A percentile compares a stretch with the other conserved stretches of the same genome.
Conservation (phyloP, 2,113 vertebrate genomes). For the Chiloscyllium plagiosum region DNA sequence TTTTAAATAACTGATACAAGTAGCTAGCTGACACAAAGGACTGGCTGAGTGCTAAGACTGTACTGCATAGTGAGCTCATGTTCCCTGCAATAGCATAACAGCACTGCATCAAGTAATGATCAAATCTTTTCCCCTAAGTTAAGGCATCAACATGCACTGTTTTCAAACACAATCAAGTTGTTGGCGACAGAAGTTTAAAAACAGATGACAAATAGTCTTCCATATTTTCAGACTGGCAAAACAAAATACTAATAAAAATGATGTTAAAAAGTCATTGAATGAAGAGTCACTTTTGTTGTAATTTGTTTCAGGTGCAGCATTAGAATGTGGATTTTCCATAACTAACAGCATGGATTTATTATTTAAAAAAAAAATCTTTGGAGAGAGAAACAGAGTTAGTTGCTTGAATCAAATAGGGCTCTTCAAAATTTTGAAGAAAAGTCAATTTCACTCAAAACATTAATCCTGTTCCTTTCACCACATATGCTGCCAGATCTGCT, state of each 20-base stretch:
- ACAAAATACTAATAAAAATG: not conserved
- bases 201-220: not conserved
- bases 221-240: not conserved
- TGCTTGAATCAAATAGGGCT: no score
- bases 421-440: no score
- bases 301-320: not conserved
- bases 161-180: not conserved
- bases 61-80: not conserved
- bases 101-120: not conserved
- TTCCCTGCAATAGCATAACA: not conserved
- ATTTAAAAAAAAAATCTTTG: no score
- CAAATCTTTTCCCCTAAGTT: not conserved
- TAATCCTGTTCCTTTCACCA: no score
- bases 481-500: no score
- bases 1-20: slow-evolving; percentile 1
- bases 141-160: not conserved
- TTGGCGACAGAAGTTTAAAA: not conserved
- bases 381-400: no score
- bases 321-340: not conserved
- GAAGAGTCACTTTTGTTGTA: not conserved
- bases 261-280: not conserved
- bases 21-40: not conserved
- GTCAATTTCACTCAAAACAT: no score
- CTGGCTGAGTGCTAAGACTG: not conserved
- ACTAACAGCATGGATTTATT: not conserved